Base-by-base conservation (phyloP, 1,140 invertebrate genomes). In the Drosophila equinoxialis region DNA sequence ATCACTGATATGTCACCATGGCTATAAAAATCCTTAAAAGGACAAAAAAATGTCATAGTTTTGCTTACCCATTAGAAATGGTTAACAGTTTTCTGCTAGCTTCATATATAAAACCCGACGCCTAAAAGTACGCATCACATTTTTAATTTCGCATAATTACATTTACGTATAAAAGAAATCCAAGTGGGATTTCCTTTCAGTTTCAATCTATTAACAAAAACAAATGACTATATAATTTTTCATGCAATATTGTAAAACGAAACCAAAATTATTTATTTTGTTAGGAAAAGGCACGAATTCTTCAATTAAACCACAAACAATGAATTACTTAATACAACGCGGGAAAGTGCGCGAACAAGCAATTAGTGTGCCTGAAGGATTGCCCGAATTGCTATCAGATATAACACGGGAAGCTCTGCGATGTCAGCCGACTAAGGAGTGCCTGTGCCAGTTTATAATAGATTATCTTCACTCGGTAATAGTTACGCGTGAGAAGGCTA, bases 361-460 rank as follows among this genome's bases (percentile, higher is more conserved):
- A 6, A 91, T 91, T 17, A 67, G 73, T 48, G 84, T 90, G 20
- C 95, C 95, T 1, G 94, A 95, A 70, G 95, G 95, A 3, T 91
- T 96, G 5, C 93, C 93, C 3, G 95, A 96, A 91, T 91, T 96
- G 14, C 94, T 95, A 89, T 92, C 93, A 0, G 95, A 96, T 91
- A 95, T 96, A 73, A 94, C 95, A 5, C 92, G 95, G 39, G 95
- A 96, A 92, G 94, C 95, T 5, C 81, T 96, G 1, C 92, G 95
- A 39, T 93, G 91, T 23, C 95, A 96, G 76, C 95, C 95, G 0
- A 79, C 87, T 23, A 92, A 95, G 30, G 89, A 91, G 33, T 91
- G 91, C 6, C 93, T 95, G 3, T 94, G 93, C 74, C 92, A 92
- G 68, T 96, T 95, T 79, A 94, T 96, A 77, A 94, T 95, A 2